Base-by-base conservation (phyloP, 2,113 vertebrate genomes). In the Notechis scutatus region DNA sequence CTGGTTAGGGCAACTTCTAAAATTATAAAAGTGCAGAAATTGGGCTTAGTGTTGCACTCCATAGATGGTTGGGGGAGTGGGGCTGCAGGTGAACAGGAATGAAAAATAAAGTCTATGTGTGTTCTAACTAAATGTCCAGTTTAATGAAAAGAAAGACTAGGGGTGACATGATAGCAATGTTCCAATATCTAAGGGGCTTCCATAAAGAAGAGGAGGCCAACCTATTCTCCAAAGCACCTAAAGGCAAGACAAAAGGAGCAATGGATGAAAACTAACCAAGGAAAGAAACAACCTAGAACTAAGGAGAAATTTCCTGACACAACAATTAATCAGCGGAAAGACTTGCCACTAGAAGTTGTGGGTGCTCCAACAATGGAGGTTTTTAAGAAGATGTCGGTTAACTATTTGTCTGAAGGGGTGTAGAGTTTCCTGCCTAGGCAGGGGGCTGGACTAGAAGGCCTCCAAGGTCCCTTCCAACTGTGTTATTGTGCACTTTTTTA, bases 351-450 rank as follows among this genome's bases (percentile, higher is more conserved):
- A 9, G 47, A 50, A 50, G 47, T 50, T 69, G 61, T n/a, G 1
- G 0, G 0, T 14, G 12, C 12, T 15, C 12, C 12, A n/a, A n/a
- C 29, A 5, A 29, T 69, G 61, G 29, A n/a, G 0, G 29, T 14
- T n/a, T 69, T n/a, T 69, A 69, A 69, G 29, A 69, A n/a, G 29
- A 14, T 4, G 15, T n/a, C 5, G 29, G 61, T 5, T 0, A 69
- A 15, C 29, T 11, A n/a, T 69, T 69, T 69, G 61, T 14, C 61
- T 69, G 47, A 47, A 47, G 7, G 8, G 47, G 47, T 47, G 7
- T 47, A 4, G 61, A 11, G 61, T 64, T 69, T 69, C 11, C 61
- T n/a, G 29, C 4, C n/a, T 15, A 12, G n/a, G 61, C 29, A 69
- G 61, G 4, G 29, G 29, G 29, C n/a, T 69, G 11, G 29, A 69